phyloP scores from a whole-genome alignment of 2,113 vertebrate species.

The Gymnocephalus cernua region DNA sequence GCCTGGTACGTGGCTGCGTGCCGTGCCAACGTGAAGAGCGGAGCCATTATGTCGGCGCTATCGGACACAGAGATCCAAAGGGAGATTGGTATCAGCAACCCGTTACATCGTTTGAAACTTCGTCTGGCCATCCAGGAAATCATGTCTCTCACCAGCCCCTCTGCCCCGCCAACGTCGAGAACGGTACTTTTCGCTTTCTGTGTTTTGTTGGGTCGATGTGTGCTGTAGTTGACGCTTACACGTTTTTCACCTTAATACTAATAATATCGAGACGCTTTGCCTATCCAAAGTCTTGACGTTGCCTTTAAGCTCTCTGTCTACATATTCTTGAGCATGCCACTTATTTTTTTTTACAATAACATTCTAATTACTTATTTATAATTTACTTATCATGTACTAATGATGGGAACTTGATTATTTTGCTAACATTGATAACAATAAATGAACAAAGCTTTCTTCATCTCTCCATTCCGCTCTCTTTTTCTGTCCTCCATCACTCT shows the following conservation, averaged over 20 bases:
- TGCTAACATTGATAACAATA: constrained; percentile 65
- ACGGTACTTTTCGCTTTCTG: constrained; percentile 84
- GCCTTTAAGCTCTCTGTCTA: not conserved
- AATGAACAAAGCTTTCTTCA: constrained; percentile 71
- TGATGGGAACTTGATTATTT: constrained; percentile 5
- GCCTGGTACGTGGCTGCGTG: constrained; percentile 99
- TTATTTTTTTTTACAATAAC: constrained; percentile 40
- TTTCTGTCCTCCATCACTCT: constrained; percentile 85
- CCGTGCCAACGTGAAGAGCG: constrained; percentile 97
- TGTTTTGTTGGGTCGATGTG: not conserved
- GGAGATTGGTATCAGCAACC: constrained; percentile 98
- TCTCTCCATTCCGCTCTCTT: constrained; percentile 83
- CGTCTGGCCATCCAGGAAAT: constrained; percentile 98
- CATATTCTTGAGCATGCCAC: constrained; percentile 42
- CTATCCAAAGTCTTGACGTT: not conserved
- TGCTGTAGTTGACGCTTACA: not conserved
- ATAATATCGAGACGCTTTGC: not conserved
- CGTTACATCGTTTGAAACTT: constrained; percentile 94
- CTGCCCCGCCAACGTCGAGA: constrained; percentile 95
- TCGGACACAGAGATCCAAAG: constrained; percentile 98
- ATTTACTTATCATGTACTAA: constrained; percentile 45
- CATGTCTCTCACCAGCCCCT: constrained; percentile 97
- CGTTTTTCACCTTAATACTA: not conserved
- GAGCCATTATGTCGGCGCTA: constrained; percentile 98
- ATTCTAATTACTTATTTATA: constrained; percentile 3